phyloP scores from a whole-genome alignment of 1,140 invertebrate species.

The Globodera ellingtonae region DNA sequence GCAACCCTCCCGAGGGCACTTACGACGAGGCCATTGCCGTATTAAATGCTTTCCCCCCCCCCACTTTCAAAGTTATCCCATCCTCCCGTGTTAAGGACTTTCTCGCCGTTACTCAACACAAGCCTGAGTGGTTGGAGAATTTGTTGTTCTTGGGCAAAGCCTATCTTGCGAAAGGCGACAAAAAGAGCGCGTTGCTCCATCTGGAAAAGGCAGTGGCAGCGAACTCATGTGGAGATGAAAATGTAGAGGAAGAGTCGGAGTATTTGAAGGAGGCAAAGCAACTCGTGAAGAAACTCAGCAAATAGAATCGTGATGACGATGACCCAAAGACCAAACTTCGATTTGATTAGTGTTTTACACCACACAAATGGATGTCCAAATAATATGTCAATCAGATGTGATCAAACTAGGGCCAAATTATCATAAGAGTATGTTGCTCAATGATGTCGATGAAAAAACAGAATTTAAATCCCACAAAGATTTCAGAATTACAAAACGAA shows the following conservation, averaged over 20 bases:
- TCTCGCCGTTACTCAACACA: slow-evolving; percentile 1
- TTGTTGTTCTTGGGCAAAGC: slow-evolving; percentile 65
- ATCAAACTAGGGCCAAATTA: background rate
- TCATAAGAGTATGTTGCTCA: background rate
- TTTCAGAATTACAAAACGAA: background rate
- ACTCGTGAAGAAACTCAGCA: slow-evolving; percentile 39
- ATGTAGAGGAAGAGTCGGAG: slow-evolving; percentile 39
- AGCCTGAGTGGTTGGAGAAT: slow-evolving; percentile 66
- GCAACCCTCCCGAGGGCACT: slow-evolving; percentile 66
- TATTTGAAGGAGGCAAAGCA: slow-evolving; percentile 41
- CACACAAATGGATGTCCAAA: background rate
- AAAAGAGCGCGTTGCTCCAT: slow-evolving; percentile 34
- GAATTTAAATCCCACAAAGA: background rate
- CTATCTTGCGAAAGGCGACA: slow-evolving; percentile 60
- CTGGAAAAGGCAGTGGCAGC: slow-evolving; percentile 37
- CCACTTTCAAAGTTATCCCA: background rate
- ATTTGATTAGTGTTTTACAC: slow-evolving; percentile 2
- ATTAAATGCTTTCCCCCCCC: background rate
- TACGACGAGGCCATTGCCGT: slow-evolving; percentile 66
- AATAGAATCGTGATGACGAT: background rate
- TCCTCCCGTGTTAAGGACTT: slow-evolving; percentile 4
- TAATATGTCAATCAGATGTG: background rate
- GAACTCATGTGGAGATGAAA: background rate
- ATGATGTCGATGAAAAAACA: background rate
- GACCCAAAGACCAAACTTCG: background rate